phyloP scores from a whole-genome alignment of 2,888 invertebrate species.

The Ptychoptera contaminata region DNA sequence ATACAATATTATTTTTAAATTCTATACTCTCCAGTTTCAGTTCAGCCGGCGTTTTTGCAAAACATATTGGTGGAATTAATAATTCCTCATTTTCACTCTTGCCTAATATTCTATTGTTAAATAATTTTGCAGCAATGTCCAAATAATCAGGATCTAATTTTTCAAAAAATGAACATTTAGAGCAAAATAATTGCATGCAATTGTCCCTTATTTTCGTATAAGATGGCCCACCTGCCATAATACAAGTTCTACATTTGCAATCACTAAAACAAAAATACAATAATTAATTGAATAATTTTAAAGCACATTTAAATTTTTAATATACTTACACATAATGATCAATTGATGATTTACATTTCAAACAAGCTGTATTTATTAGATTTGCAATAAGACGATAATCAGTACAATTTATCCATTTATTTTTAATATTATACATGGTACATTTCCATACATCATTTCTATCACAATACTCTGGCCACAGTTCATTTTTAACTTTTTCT shows the following conservation, averaged over 20 bases:
- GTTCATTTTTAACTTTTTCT: too few relatives aligned
- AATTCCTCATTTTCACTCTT: not conserved
- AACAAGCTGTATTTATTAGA: conserved; percentile 24
- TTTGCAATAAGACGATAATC: conserved; percentile 23
- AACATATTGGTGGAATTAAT: not conserved
- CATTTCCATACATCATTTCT: conserved; percentile 21
- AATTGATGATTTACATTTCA: conserved; percentile 23
- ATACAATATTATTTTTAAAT: conserved; percentile 25
- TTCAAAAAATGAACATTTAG: conserved; percentile 24
- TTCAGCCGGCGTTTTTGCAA: not conserved
- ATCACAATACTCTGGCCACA: not conserved
- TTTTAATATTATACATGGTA: conserved; percentile 25
- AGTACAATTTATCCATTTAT: conserved; percentile 24
- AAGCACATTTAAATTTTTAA: not conserved
- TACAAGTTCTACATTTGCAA: conserved; percentile 29
- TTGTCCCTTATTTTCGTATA: conserved; percentile 18
- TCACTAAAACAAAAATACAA: conserved; percentile 15
- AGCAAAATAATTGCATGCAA: conserved; percentile 23
- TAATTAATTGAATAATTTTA: not conserved
- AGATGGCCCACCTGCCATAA: conserved; percentile 24
- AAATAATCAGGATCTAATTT: conserved; percentile 18
- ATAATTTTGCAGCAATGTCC: conserved; percentile 6
- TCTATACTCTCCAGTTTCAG: not conserved
- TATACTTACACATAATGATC: conserved; percentile 25
- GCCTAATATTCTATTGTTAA: conserved; percentile 3